Conservation (phyloP, 2,888 invertebrate genomes). For the Branchipolynoe longqiensis region DNA sequence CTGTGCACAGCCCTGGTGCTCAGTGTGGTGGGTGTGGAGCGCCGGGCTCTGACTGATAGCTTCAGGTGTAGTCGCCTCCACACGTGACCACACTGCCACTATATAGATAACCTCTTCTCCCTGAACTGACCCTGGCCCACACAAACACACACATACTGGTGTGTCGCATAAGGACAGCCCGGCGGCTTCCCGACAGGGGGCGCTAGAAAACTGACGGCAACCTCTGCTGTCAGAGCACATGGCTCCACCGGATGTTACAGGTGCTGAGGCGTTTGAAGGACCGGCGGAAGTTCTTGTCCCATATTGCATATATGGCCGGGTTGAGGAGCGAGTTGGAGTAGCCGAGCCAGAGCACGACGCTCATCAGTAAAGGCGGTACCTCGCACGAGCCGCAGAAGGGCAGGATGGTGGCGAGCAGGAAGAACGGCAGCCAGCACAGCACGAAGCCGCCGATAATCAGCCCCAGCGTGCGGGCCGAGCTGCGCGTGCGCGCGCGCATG, state of each 20-base stretch:
- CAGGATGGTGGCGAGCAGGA: slow-evolving; percentile 79
- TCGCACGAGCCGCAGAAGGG: slow-evolving; percentile 66
- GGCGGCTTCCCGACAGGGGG: too few species aligned
- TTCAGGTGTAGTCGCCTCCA: too few species aligned
- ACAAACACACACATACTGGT: too few species aligned
- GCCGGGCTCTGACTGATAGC: too few species aligned
- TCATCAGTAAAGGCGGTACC: slow-evolving; percentile 67
- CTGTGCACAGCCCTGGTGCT: too few species aligned
- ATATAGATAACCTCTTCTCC: too few species aligned
- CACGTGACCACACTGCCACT: too few species aligned
- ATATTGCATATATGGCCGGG: slow-evolving; percentile 69
- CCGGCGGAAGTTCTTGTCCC: slow-evolving; percentile 69
- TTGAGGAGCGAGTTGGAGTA: slow-evolving; percentile 78
- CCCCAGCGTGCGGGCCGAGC: slow-evolving; percentile 68
- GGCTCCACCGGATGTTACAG: slow-evolving; percentile 66
- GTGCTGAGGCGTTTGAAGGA: slow-evolving; percentile 65
- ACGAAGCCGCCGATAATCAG: slow-evolving; percentile 77
- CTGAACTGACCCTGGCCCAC: too few species aligned
- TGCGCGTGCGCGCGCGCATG: slow-evolving; percentile 61
- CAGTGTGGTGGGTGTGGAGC: too few species aligned
- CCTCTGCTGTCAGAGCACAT: slow-evolving; percentile 56
- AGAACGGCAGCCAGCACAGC: slow-evolving; percentile 81
- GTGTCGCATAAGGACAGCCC: too few species aligned
- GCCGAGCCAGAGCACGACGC: slow-evolving; percentile 81
- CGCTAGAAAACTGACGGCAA: slow-evolving; percentile 3